These are phyloP conservation scores for Pogona vitticeps DNA, from an alignment of 2,113 vertebrate genomes.

Conservation along the genomic window DNA sequence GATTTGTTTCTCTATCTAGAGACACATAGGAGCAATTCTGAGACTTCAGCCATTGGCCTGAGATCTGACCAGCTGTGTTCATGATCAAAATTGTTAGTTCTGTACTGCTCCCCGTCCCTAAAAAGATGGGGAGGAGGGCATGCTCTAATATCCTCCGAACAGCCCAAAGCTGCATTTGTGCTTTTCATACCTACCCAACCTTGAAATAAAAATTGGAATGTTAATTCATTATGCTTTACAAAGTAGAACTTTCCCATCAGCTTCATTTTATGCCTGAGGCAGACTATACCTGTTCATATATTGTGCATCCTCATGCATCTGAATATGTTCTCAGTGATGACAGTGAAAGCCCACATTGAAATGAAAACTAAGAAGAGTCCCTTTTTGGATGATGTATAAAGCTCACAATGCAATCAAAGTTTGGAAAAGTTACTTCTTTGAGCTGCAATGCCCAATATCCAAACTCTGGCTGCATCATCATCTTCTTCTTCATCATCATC, in stretches of 20 bases:
- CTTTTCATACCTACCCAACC: not conserved
- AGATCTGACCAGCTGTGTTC: not conserved
- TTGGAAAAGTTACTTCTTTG: too few species aligned
- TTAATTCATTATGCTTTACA: not conserved
- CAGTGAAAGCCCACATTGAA: not conserved
- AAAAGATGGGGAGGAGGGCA: too few species aligned
- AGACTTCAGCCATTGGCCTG: too few species aligned
- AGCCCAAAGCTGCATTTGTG: not conserved
- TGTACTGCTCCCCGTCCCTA: not conserved
- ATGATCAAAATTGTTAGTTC: not conserved
- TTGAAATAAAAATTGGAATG: not conserved
- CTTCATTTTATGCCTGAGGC: not conserved
- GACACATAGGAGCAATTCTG: too few species aligned
- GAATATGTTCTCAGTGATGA: too few species aligned
- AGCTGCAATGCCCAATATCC: too few species aligned
- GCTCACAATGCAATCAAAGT: not conserved
- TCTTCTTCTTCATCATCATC: not conserved
- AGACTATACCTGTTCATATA: not conserved
- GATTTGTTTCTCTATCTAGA: too few species aligned
- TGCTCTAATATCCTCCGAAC: not conserved
- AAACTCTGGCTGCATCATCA: not conserved
- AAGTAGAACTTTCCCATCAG: not conserved
- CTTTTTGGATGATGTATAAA: not conserved
- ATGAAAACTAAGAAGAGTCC: not conserved
- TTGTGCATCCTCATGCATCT: not conserved